Evolutionary conservation across 1,140 invertebrate species (phyloP).

Genomic region (Saxidomus purpurata): DNA sequence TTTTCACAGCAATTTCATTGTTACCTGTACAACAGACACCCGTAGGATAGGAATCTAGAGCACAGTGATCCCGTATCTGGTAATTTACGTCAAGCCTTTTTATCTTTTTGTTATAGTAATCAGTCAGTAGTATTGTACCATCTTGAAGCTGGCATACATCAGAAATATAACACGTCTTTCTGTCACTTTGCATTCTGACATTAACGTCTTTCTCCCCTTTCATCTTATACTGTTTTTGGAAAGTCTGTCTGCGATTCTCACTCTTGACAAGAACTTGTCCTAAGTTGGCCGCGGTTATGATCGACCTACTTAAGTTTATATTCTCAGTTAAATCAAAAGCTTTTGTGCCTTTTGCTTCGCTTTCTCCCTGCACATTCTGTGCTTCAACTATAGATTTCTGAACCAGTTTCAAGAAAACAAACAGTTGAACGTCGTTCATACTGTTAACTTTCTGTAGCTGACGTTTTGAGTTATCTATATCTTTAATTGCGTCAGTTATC

Average conservation of each 20-base stretch:
- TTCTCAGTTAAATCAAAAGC: too few species aligned
- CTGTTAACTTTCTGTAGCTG: not conserved
- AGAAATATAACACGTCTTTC: not conserved
- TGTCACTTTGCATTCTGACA: not conserved
- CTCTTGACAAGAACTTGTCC: not conserved
- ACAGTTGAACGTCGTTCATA: not conserved
- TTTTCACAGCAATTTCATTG: conserved; percentile 12
- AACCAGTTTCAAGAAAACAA: not conserved
- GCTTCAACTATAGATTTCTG: not conserved
- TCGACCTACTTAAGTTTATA: not conserved
- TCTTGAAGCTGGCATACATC: conserved; percentile 20
- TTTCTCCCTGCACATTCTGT: not conserved
- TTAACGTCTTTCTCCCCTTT: not conserved
- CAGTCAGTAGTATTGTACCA: not conserved
- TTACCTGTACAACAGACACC: not conserved
- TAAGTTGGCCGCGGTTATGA: not conserved
- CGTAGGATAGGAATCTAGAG: not conserved
- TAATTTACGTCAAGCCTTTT: not conserved
- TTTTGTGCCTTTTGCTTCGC: not conserved
- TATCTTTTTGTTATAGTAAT: not conserved
- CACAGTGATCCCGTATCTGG: not conserved
- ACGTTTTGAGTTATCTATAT: not conserved
- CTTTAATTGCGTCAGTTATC: too few species aligned
- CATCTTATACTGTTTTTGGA: not conserved
- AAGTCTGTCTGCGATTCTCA: not conserved